A percentile compares a stretch with the other conserved stretches of the same genome.
These are phyloP conservation scores for Catostomus latipinnis DNA, from an alignment of 2,797 vertebrate species.

Conservation along the genomic window DNA sequence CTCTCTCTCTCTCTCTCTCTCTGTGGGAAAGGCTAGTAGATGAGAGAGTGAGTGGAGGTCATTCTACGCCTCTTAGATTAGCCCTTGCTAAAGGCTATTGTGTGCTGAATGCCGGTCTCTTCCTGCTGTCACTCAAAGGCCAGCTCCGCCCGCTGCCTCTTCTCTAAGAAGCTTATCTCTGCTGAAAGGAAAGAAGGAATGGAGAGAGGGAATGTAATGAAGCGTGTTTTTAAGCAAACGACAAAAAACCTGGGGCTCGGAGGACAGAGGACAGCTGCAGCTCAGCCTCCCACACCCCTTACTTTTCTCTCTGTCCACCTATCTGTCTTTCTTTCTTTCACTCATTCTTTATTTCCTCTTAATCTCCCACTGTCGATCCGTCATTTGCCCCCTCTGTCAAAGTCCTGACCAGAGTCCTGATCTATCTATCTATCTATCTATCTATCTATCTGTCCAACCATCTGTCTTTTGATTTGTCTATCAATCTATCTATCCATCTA, in stretches of 20 bases:
- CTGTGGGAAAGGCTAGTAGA: constrained; percentile 99
- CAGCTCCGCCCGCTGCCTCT: constrained; percentile 95
- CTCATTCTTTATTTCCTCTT: constrained; percentile 56
- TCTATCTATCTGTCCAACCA: constrained; percentile 29
- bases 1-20: constrained; percentile 84
- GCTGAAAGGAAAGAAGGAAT: constrained; percentile 81
- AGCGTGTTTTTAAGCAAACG: constrained; percentile 98
- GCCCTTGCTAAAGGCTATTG: constrained; percentile 99
- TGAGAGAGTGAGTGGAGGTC: constrained; percentile 99
- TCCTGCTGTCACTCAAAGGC: constrained; percentile 99
- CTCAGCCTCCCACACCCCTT: constrained; percentile 72
- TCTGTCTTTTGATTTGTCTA: constrained; percentile 3
- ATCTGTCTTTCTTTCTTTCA: constrained; percentile 49
- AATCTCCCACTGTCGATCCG: constrained; percentile 49
- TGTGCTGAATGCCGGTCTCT: constrained; percentile 99
- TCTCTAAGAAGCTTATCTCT: constrained; percentile 99
- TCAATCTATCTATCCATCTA: constrained; percentile 39
- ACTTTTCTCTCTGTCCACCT: constrained; percentile 50
- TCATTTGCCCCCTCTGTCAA: constrained; percentile 62
- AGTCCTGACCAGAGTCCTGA: constrained; percentile 38
- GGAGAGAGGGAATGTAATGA: constrained; percentile 99
- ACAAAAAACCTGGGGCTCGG: constrained; percentile 92
- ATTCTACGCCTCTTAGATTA: constrained; percentile 99
- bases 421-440: constrained; percentile 15
- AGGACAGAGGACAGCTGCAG: constrained; percentile 90